These are phyloP conservation scores for Calonectris borealis DNA, from an alignment of 2,113 vertebrate genomes.

Conservation along the genomic window DNA sequence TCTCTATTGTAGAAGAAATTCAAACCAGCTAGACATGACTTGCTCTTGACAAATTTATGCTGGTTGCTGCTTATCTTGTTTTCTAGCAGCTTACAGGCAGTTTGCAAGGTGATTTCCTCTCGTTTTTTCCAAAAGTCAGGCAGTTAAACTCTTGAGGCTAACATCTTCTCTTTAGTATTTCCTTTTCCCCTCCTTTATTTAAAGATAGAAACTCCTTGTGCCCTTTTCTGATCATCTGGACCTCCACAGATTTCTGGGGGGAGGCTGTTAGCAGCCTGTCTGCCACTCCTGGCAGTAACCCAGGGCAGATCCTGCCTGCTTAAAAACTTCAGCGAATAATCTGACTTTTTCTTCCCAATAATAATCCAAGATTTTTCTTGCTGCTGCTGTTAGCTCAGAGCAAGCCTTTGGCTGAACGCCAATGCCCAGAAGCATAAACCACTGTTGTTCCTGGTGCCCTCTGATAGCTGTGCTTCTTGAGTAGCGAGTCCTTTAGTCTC, in stretches of 20 bases:
- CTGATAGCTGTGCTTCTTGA: neutral
- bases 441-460: neutral
- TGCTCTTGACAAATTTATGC: neutral
- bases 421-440: neutral
- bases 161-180: neutral
- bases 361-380: neutral
- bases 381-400: neutral
- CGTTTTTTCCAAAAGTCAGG: neutral
- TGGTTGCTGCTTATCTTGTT: neutral
- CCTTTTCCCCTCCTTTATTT: neutral
- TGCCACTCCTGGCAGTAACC: neutral
- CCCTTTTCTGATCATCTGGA: neutral
- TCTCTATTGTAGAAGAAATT: neutral
- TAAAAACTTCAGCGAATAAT: neutral
- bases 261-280: neutral
- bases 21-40: neutral
- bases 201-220: fast-evolving
- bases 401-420: neutral
- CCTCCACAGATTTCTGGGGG: neutral
- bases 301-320: neutral
- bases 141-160: neutral
- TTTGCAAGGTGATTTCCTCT: neutral
- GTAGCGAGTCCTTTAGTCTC: neutral
- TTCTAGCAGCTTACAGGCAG: neutral
- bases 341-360: neutral